Evolutionary conservation across 2,888 invertebrate species (phyloP), one percentile per base, ranked within the genome.

Genomic region (Orthonychiurus folsomi): DNA sequence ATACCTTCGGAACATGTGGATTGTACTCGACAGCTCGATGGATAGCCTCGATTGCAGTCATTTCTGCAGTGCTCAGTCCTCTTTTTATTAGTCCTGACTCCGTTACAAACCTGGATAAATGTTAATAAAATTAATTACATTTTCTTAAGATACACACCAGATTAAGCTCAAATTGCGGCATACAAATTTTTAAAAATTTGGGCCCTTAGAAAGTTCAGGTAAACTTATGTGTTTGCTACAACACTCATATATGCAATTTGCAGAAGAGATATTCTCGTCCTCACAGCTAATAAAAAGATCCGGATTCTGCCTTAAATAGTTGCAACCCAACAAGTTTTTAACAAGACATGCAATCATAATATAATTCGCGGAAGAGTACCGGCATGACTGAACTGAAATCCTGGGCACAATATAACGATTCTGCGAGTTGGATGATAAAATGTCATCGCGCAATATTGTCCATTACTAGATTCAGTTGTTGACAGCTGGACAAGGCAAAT

Each of bases 21-120:
- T 97, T 97, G 79, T 93, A 96, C 78, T 94, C 95, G 56, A 97
- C 93, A 12, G 96, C 96, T 75, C 93, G 82, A 76, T 95, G 94
- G 73, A 93, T 92, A 0, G 92, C 92, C 79, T 94, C 93, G 0
- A 93, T 89, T 1, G 95, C 95, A 71, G 87, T 86, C 85, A 89
- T 87, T 78, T 95, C 95, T 20, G 91, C 89, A 21, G 88, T 84
- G 64, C 86, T 88, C 63, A 68, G 56, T 18, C 68, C 63, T 47
- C 72, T 61, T 58, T 73, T 73, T 25, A 73, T 73, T 18, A 73
- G 64, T 56, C 72, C 89, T 69, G 88, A 83, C 75, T 92, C 91
- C 2, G 88, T 87, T 55, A 87, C 88, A 78, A 91, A 92, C 79
- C 82, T 82, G 73, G 48, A 52, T 9, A 52, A 21, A 12, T 59